Conservation (phyloP, 2,113 vertebrate species). For the Regulus satrapa region DNA sequence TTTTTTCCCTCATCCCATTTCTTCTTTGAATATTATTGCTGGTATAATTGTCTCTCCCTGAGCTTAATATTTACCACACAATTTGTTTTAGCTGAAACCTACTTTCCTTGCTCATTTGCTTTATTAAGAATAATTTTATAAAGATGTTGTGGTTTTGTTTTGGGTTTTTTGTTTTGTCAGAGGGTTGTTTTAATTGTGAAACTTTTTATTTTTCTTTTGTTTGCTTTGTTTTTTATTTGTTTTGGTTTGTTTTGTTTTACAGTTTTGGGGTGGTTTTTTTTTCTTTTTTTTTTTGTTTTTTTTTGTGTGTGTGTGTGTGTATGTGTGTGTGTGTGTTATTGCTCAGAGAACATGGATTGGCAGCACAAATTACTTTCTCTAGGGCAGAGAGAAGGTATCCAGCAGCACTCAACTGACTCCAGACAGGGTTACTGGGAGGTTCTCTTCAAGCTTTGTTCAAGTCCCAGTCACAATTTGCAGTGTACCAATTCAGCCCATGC, state of each 20-base stretch:
- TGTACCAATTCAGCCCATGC: background rate
- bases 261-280: no score
- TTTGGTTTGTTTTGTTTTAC: no score
- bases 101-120: background rate
- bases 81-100: conserved; percentile 8
- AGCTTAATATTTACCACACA: conserved; percentile 13
- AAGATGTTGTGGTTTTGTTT: background rate
- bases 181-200: background rate
- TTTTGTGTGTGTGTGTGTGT: no score
- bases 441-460: background rate
- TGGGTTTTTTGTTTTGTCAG: background rate
- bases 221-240: no score
- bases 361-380: background rate
- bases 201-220: background rate
- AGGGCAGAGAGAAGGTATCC: background rate
- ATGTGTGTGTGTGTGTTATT: background rate
- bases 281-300: background rate
- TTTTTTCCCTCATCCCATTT: background rate
- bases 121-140: background rate
- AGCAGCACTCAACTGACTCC: background rate
- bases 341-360: background rate
- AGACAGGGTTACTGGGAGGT: background rate
- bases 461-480: background rate
- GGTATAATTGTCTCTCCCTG: background rate
- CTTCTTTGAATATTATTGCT: background rate